Percentiles rank a stretch among this genome's conserved stretches.
These are phyloP conservation scores for Drosophila mayri DNA, from an alignment of 1,140 invertebrate species.

Conservation along the genomic window DNA sequence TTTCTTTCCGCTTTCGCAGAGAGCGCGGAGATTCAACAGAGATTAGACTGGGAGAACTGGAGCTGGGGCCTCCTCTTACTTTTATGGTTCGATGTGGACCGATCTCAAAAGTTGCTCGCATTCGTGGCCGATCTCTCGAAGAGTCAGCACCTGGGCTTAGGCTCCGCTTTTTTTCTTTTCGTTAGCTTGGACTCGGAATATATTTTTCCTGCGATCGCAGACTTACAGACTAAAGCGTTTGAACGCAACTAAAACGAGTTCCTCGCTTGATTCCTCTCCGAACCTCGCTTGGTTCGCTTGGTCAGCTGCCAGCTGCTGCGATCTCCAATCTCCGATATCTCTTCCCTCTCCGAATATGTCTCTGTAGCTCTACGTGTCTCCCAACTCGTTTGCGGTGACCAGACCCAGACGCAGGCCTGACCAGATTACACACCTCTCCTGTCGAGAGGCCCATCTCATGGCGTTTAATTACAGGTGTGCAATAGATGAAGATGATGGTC, in stretches of 20 bases:
- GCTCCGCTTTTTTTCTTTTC: constrained; percentile 42
- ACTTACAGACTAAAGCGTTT: constrained; percentile 84
- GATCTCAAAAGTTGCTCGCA: constrained; percentile 71
- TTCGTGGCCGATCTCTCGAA: constrained; percentile 45
- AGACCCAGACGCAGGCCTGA: constrained; percentile 10
- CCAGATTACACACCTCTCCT: constrained; percentile 21
- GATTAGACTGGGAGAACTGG: constrained; percentile 12
- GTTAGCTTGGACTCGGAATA: constrained; percentile 3
- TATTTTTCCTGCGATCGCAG: constrained; percentile 63
- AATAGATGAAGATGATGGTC: constrained; percentile 35
- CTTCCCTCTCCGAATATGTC: constrained; percentile 9
- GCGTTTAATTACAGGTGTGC: constrained; percentile 59
- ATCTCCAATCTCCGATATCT: constrained; percentile 4
- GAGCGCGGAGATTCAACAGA: not conserved
- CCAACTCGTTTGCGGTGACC: constrained; percentile 60
- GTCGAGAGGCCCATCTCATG: constrained; percentile 30
- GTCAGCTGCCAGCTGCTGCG: constrained; percentile 55
- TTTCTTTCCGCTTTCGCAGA: constrained; percentile 70
- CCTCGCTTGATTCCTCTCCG: constrained; percentile 64
- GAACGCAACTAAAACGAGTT: constrained; percentile 82
- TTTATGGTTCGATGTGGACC: constrained; percentile 18
- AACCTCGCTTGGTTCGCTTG: constrained; percentile 31
- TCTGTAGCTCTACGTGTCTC: constrained; percentile 10
- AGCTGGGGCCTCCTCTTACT: constrained; percentile 21
- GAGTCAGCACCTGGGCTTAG: constrained; percentile 56